Evolutionary conservation across 2,797 vertebrate species (phyloP).

Genomic region (Lepilemur septentrionalis): DNA sequence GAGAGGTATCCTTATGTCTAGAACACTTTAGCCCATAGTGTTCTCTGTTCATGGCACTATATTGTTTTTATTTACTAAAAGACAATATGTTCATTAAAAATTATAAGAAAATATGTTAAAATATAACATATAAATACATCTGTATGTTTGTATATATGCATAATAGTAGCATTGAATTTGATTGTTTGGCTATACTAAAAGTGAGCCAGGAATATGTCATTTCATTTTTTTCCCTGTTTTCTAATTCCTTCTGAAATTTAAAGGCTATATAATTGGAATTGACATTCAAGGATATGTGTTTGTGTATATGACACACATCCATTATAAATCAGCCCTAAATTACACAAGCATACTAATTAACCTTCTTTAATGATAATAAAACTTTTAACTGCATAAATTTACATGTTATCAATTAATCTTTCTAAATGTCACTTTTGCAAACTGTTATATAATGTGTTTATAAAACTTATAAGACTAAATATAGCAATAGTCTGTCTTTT

Average conservation of each 20-base stretch:
- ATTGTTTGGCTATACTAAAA: constrained; percentile 58
- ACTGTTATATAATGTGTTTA: constrained; percentile 78
- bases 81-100: not conserved
- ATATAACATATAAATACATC: not conserved
- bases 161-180: constrained; percentile 33
- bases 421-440: constrained; percentile 78
- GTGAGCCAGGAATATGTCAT: constrained; percentile 56
- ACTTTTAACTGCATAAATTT: constrained; percentile 76
- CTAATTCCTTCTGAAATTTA: constrained; percentile 60
- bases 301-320: constrained; percentile 36
- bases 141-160: not conserved
- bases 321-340: constrained; percentile 74
- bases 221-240: constrained; percentile 64
- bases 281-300: constrained; percentile 31
- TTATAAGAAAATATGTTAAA: not conserved
- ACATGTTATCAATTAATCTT: constrained; percentile 80
- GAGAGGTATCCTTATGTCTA: not conserved
- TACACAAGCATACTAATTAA: constrained; percentile 72
- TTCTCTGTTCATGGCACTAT: not conserved
- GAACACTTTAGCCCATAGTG: not conserved
- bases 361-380: constrained; percentile 78
- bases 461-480: constrained; percentile 82
- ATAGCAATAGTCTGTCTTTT: constrained; percentile 72
- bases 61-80: constrained; percentile 1
- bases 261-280: constrained; percentile 35